These are phyloP conservation scores for Callorhinus ursinus DNA, from an alignment of 2,113 vertebrate genomes.

Conservation along the genomic window DNA sequence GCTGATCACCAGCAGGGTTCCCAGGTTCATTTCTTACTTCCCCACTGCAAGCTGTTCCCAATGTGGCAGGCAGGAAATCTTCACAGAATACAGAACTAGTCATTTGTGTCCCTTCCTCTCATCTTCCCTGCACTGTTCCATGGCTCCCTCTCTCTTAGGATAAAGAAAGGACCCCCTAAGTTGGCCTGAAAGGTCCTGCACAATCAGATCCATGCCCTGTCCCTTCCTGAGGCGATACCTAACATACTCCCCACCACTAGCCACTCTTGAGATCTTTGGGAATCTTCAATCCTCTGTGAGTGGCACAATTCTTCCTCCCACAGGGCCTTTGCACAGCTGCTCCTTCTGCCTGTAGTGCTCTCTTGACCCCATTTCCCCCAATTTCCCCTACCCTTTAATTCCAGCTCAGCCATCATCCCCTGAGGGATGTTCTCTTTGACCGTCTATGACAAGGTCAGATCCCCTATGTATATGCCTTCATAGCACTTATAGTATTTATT, in stretches of 20 bases:
- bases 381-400: not conserved
- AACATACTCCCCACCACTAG: too few relatives aligned
- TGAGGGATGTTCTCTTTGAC: not conserved
- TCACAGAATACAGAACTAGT: not conserved
- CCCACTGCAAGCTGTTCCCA: not conserved
- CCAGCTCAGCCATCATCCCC: not conserved
- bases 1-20: not conserved
- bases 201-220: rapidly evolving
- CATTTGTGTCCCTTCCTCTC: not conserved
- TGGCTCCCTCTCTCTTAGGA: not conserved
- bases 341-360: not conserved
- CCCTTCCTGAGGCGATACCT: not conserved
- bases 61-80: not conserved
- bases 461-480: not conserved
- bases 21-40: not conserved
- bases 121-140: not conserved
- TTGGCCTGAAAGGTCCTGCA: not conserved
- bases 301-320: not conserved
- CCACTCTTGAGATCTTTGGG: not conserved
- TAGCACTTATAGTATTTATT: not conserved
- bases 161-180: not conserved
- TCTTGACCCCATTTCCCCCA: not conserved
- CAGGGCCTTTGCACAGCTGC: not conserved
- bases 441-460: not conserved
- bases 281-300: not conserved